A percentile compares a stretch with the other conserved stretches of the same genome.
Conservation (phyloP, 2,797 vertebrate genomes). For the Myripristis jacobus region DNA sequence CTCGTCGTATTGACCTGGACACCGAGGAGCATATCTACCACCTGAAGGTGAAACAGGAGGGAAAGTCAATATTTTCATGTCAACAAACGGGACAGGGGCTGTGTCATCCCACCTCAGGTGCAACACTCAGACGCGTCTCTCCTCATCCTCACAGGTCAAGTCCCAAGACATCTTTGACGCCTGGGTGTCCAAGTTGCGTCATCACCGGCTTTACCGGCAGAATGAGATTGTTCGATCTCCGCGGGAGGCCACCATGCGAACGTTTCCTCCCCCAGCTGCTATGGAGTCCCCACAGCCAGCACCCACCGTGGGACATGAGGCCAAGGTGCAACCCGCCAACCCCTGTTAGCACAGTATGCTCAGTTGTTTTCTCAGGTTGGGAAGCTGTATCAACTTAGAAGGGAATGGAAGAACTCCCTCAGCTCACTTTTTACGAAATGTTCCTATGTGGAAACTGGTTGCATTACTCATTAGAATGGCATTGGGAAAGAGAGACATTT, state of each 20-base stretch:
- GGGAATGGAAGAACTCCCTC: too few species aligned
- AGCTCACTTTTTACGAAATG: not conserved
- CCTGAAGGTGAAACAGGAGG: slow-evolving; percentile 88
- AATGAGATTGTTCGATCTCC: slow-evolving; percentile 98
- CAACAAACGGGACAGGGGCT: not conserved
- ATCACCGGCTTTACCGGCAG: slow-evolving; percentile 96
- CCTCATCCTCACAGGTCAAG: slow-evolving; percentile 87
- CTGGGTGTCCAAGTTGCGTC: slow-evolving; percentile 95
- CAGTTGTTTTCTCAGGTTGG: not conserved
- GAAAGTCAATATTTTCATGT: slow-evolving; percentile 8
- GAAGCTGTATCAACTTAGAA: not conserved
- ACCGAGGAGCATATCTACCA: slow-evolving; percentile 99
- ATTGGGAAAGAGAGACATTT: too few species aligned
- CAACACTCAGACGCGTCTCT: not conserved
- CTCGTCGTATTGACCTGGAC: slow-evolving; percentile 96
- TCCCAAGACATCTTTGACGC: slow-evolving; percentile 97
- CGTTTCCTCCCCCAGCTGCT: slow-evolving; percentile 90
- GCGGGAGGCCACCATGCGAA: slow-evolving; percentile 91
- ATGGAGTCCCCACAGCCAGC: slow-evolving; percentile 91
- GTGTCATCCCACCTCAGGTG: not conserved
- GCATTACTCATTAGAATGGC: not conserved
- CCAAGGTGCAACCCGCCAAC: slow-evolving; percentile 83
- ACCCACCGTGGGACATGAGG: slow-evolving; percentile 84
- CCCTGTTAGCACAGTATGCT: not conserved
- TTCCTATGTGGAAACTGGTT: not conserved